Evolutionary conservation across 1,140 invertebrate species (phyloP), one percentile per base, ranked within the genome.

Genomic region (Chelonus insularis): DNA sequence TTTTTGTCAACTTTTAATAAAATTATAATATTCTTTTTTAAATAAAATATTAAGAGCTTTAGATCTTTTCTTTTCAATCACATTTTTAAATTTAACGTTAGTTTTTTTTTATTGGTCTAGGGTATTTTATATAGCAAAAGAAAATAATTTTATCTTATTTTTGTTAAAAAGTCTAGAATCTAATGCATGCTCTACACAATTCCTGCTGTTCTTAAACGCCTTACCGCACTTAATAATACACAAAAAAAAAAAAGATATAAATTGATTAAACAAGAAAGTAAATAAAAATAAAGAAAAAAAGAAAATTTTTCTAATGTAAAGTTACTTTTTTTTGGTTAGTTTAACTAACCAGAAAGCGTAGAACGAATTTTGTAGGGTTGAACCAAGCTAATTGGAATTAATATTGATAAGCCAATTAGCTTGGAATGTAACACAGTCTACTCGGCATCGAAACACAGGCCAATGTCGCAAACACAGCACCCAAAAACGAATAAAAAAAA

Each of bases 321-420:
- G 29, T 52, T 8, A 52, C 25, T 8, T n/a, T 36, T 18, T n/a
- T 32, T 47, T 12, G 14, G 1, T 11, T 29, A 12, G n/a, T 11
- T 29, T 12, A 65, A 65, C 70, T 68, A 73, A 74, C 65, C 70
- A 68, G 68, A 68, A 57, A 51, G 50, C 67, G 56, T 51, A 67
- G 64, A 74, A 73, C 65, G 67, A 70, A 61, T 64, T 72, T 64
- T 23, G 29, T 57, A 68, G 64, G 69, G 63, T 66, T 60, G 64
- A 70, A 67, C 69, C 56, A 57, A 59, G 62, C 67, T 72, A 75
- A 73, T 74, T 71, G 69, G 25, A 57, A 68, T 72, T 67, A 72
- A 72, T 72, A 74, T 73, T 73, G 72, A 76, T 74, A 70, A 72
- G 61, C 63, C 69, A 76, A 73, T 75, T 72, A 75, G 66, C 68